Evolutionary conservation across 2,888 invertebrate species (phyloP).

Genomic region (Aspidiotus destructor): DNA sequence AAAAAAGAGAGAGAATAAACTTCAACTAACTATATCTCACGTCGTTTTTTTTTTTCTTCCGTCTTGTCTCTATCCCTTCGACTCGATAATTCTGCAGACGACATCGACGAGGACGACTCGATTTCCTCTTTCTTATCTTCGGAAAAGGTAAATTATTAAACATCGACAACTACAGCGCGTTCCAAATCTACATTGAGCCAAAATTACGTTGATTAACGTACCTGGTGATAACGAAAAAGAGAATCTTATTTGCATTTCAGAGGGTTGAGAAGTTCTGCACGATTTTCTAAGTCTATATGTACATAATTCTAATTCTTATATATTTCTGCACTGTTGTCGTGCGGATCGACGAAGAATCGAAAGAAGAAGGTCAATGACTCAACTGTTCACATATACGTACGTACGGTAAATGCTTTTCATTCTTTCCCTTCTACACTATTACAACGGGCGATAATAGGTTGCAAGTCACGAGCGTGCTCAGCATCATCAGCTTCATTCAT

Average conservation of each 20-base stretch:
- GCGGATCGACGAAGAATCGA: no score
- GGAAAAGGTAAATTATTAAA: constrained; percentile 25
- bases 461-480: neutral
- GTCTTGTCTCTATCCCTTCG: neutral
- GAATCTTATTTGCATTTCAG: no score
- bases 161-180: constrained; percentile 17
- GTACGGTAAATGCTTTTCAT: no score
- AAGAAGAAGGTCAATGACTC: no score
- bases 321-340: no score
- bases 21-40: constrained; percentile 25
- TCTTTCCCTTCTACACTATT: no score
- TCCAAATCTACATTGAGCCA: constrained; percentile 7
- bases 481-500: neutral
- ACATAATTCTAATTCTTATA: no score
- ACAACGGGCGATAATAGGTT: neutral
- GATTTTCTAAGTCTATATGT: no score
- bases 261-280: no score
- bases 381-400: no score
- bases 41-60: neutral
- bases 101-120: neutral
- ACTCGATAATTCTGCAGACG: constrained; percentile 3
- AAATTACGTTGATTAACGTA: constrained; percentile 6
- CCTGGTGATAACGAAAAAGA: neutral
- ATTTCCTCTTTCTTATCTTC: constrained; percentile 22
- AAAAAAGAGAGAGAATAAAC: constrained; percentile 23